Base-by-base conservation (phyloP, 2,113 vertebrate genomes). In the Malurus alboscapulatus region DNA sequence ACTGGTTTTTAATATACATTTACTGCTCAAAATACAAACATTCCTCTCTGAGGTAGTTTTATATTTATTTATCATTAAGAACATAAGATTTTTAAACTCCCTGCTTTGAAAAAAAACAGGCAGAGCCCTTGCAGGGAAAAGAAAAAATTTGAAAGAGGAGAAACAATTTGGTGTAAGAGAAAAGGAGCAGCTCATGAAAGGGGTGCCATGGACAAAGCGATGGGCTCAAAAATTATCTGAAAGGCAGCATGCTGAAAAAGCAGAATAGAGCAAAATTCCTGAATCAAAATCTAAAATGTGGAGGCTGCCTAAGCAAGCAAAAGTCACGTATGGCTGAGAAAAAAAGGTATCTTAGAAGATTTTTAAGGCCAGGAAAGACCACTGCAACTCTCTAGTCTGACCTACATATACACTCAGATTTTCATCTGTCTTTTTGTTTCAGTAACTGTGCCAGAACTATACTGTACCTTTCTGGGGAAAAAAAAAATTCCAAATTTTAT, bases 291-390 rank as follows among this genome's bases (percentile, higher is more conserved):
- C 38, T 59, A 63, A 67, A 36, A 62, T 8, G 27, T 76, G 44
- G 25, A 87, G 16, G 47, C 75, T 92, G 67, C 68, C 59, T 54
- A 38, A 93, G 38, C 51, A 86, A 67, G 21, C 21, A 74, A 25
- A 34, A 89, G 32, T 40, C 55, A 20, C 10, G 6, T 67, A n/a
- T 14, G 34, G 22, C 57, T 79, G 17, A 30, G 38, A 10, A 62
- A 71, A 78, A 93, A 84, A 2, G 2, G 20, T 47, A 61, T 72
- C 48, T 67, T 81, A 11, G 30, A 78, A 57, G 5, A 19, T 55
- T 75, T 86, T 68, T 77, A 83, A 77, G 67, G 85, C 93, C 87
- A 83, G 90, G 90, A 94, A 93, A 88, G 88, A 93, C 54, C 50
- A 68, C 32, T 1, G 1, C 26, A 79, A 4, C 45, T 71, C 9